Base-by-base conservation (phyloP, 2,888 invertebrate species). In the Leptura quadrifasciata region DNA sequence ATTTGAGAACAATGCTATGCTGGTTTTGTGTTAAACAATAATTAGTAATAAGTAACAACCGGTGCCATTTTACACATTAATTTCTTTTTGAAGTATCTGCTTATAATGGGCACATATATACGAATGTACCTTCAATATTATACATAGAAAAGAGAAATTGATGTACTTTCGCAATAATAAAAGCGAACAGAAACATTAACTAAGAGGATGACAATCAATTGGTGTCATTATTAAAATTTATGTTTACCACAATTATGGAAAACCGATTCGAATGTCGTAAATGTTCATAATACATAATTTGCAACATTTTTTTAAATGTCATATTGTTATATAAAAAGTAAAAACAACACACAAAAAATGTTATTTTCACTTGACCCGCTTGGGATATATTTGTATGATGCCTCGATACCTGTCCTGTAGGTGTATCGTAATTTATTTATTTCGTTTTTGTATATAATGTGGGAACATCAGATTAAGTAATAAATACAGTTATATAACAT, bases 1-100 rank as follows among this genome's bases (percentile, higher is more conserved):
- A n/a, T 6, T 47, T n/a, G 47, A 47, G 15, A n/a, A 47, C n/a
- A 47, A 47, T 47, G 47, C 47, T 47, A 47, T 47, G 15, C 3
- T 47, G 4, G 47, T 47, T 47, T 47, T 47, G n/a, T 47, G 47
- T 47, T n/a, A n/a, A 47, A 47, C 17, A 47, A 2, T 39, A 12
- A 47, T 47, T 47, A 47, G 47, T 47, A 47, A 2, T n/a, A n/a
- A n/a, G n/a, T 47, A 47, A 47, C 47, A 47, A n/a, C 47, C n/a
- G 47, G 47, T 47, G 47, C 47, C 47, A 47, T 47, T 39, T 47
- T 47, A 47, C n/a, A 47, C n/a, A 47, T 47, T 47, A 47, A 15
- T 47, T n/a, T 47, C n/a, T n/a, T n/a, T 47, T 47, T 47, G 2
- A 47, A 47, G n/a, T 47, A 47, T 47, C 5, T 47, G 12, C n/a